Percentiles rank a stretch among this genome's conserved stretches.
Evolutionary conservation across 2,888 invertebrate genomes (phyloP).

Genomic region (Nomada fabriciana): DNA sequence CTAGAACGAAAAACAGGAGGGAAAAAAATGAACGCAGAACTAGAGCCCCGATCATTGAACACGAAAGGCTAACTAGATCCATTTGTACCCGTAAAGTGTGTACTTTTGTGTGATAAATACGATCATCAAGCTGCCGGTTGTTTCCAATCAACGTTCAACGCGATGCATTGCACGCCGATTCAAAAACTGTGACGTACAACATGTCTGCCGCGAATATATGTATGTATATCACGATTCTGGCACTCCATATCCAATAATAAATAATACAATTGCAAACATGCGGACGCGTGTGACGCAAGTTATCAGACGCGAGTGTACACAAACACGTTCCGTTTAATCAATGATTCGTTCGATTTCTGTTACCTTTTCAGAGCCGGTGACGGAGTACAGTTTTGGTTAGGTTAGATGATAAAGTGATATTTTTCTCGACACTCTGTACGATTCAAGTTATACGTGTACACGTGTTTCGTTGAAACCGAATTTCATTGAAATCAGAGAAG

Average conservation of each 20-base stretch:
- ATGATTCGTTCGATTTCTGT: constrained; percentile 7
- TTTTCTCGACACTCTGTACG: no score
- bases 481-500: no score
- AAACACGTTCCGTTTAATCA: neutral
- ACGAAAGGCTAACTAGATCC: constrained; percentile 5
- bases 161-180: constrained; percentile 1
- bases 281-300: constrained; percentile 26
- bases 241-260: constrained; percentile 34
- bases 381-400: neutral
- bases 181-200: neutral
- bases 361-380: neutral
- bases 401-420: no score
- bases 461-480: no score
- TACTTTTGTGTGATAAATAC: neutral
- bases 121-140: constrained; percentile 1
- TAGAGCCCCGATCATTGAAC: neutral
- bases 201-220: constrained; percentile 19
- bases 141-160: neutral
- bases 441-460: no score
- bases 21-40: neutral
- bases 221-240: constrained; percentile 16
- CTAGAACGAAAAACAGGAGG: neutral
- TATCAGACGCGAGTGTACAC: constrained; percentile 8
- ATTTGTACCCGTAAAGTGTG: neutral
- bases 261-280: constrained; percentile 43